Evolutionary conservation across 2,113 vertebrate species (phyloP).

Genomic region (Cyphomyrus discorhynchus): DNA sequence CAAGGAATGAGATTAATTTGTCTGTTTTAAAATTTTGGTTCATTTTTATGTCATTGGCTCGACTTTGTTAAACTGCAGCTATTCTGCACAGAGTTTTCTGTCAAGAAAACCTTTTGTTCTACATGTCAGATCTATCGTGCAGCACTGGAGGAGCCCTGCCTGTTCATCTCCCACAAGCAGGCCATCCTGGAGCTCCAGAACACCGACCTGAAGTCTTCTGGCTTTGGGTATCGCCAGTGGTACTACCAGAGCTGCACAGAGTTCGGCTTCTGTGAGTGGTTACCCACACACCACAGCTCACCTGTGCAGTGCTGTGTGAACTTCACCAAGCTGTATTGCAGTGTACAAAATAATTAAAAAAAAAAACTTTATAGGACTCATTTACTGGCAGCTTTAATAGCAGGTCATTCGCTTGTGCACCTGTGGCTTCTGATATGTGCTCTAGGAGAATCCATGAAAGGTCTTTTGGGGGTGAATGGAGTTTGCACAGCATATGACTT

Average conservation of each 20-base stretch:
- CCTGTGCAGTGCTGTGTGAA: background rate
- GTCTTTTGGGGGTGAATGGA: background rate
- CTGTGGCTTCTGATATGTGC: background rate
- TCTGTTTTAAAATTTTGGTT: background rate
- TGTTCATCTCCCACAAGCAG: slow-evolving; percentile 55
- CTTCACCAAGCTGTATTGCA: background rate
- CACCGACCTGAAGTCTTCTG: slow-evolving; percentile 28
- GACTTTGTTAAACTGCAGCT: background rate
- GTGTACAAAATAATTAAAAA: background rate
- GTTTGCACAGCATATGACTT: background rate
- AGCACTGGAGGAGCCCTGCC: slow-evolving; percentile 44
- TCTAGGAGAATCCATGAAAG: background rate
- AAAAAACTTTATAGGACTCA: background rate
- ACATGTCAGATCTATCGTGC: slow-evolving; percentile 48
- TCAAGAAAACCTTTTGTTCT: background rate
- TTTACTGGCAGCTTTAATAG: background rate
- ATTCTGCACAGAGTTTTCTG: background rate
- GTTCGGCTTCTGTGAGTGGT: slow-evolving; percentile 75
- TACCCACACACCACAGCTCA: background rate
- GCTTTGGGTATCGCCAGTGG: slow-evolving; percentile 63
- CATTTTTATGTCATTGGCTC: background rate
- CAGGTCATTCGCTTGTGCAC: background rate
- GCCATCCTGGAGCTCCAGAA: slow-evolving; percentile 50
- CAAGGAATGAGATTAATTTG: background rate
- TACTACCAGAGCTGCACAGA: slow-evolving; percentile 75